Percentiles rank a stretch among this genome's conserved stretches.
phyloP scores from a whole-genome alignment of 1,140 invertebrate genomes.

The Pseudobourletiella spinata region DNA sequence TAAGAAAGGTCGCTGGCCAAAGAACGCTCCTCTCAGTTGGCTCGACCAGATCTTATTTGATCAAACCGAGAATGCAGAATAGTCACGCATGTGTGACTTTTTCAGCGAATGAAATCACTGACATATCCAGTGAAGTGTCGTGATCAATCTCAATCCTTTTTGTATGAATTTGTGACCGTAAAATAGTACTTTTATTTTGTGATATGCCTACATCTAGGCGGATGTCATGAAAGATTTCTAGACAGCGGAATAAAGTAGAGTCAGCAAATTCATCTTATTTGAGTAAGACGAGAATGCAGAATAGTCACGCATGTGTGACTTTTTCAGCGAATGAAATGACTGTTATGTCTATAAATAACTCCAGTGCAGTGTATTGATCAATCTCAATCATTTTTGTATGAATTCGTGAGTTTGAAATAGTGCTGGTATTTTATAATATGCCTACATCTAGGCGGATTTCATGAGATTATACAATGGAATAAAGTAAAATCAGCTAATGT shows the following conservation, averaged over 20 bases:
- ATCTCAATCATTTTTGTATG: background rate
- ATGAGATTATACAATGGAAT: no score
- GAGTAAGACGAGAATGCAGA: background rate
- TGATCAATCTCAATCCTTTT: background rate
- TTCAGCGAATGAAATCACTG: background rate
- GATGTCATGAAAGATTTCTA: no score
- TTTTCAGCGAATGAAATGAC: background rate
- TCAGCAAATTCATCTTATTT: no score
- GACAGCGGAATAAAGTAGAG: no score
- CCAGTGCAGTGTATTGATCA: background rate
- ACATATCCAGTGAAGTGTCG: background rate
- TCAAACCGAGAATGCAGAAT: background rate
- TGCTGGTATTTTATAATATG: no score
- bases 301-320: background rate
- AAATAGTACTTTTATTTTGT: no score
- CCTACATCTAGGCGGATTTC: no score
- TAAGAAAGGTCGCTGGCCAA: background rate
- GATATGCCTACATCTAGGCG: no score
- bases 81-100: background rate
- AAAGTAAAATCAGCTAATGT: no score
- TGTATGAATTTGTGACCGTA: no score
- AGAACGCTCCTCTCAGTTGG: background rate
- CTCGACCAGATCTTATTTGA: background rate
- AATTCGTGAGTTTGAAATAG: no score
- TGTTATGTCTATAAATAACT: no score